Conservation (phyloP, 2,797 vertebrate genomes). For the Girardinus metallicus region DNA sequence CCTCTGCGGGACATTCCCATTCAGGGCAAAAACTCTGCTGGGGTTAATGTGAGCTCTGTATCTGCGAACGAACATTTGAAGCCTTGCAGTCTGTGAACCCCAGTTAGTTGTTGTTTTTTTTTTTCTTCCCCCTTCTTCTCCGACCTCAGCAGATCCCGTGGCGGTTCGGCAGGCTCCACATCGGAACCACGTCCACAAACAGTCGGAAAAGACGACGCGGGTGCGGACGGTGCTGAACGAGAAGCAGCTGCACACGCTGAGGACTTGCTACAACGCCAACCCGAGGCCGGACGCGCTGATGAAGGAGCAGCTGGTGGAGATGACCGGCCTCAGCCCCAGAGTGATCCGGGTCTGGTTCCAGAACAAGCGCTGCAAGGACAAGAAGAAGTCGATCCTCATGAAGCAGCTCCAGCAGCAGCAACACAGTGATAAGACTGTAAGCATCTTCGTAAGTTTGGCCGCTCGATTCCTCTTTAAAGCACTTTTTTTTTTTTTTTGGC, state of each 20-base stretch:
- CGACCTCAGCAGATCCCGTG: constrained; percentile 75
- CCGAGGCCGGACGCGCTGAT: constrained; percentile 94
- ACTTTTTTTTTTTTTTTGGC: neutral
- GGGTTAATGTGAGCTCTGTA: neutral
- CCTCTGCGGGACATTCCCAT: neutral
- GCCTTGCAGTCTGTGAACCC: constrained; percentile 7
- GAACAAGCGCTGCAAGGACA: constrained; percentile 98
- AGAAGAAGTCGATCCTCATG: constrained; percentile 92
- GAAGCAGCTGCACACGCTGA: constrained; percentile 93
- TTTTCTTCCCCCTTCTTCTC: neutral
- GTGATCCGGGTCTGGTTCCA: constrained; percentile 99
- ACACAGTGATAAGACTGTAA: constrained; percentile 89
- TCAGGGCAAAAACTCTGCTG: neutral
- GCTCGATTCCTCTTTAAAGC: constrained; percentile 40
- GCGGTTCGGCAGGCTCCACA: constrained; percentile 85
- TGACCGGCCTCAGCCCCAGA: constrained; percentile 93
- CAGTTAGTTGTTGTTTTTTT: no score
- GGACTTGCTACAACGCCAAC: constrained; percentile 95
- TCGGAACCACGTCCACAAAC: constrained; percentile 89
- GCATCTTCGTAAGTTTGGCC: constrained; percentile 77
- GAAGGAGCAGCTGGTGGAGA: constrained; percentile 98
- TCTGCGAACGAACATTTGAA: neutral
- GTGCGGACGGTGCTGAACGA: constrained; percentile 95
- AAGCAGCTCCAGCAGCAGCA: constrained; percentile 93
- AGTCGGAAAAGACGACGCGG: constrained; percentile 91